A percentile compares a stretch with the other conserved stretches of the same genome.
Conservation (phyloP, 2,797 vertebrate species). For the Chaenodraco wilsoni region DNA sequence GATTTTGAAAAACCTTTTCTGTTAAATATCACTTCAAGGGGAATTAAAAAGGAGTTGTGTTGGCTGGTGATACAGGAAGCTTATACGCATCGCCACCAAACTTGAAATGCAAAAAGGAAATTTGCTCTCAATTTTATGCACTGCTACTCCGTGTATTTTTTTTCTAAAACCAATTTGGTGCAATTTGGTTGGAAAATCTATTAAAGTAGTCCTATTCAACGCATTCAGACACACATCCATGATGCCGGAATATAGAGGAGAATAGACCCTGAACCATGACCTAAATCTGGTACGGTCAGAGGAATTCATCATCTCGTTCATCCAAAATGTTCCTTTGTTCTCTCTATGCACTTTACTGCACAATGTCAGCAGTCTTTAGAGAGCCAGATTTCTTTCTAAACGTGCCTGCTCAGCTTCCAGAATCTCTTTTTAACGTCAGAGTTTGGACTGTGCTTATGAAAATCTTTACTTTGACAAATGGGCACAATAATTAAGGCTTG, state of each 20-base stretch:
- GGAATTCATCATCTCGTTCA: constrained; percentile 35
- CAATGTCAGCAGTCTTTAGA: constrained; percentile 23
- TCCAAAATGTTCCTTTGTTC: constrained; percentile 32
- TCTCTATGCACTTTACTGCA: constrained; percentile 40
- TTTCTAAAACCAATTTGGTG: constrained; percentile 40
- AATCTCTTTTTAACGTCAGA: constrained; percentile 45
- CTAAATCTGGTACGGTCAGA: constrained; percentile 6
- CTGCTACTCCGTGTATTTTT: constrained; percentile 52
- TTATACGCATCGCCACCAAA: constrained; percentile 38
- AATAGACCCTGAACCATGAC: constrained; percentile 23
- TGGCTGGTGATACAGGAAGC: constrained; percentile 40
- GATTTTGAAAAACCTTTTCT: constrained; percentile 15
- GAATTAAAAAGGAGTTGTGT: constrained; percentile 37
- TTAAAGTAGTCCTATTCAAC: constrained; percentile 5
- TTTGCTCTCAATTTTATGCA: constrained; percentile 71
- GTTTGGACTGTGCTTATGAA: constrained; percentile 60
- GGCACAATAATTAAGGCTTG: constrained; percentile 53
- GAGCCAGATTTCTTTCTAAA: constrained; percentile 48
- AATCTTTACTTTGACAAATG: constrained; percentile 72
- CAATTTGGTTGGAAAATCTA: constrained; percentile 7
- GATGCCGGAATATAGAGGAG: neutral
- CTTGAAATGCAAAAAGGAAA: constrained; percentile 54
- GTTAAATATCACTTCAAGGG: constrained; percentile 30
- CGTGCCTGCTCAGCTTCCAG: constrained; percentile 29
- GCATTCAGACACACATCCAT: neutral